Base-by-base conservation (phyloP, 1,140 invertebrate genomes). In the Paraescarpia echinospica region DNA sequence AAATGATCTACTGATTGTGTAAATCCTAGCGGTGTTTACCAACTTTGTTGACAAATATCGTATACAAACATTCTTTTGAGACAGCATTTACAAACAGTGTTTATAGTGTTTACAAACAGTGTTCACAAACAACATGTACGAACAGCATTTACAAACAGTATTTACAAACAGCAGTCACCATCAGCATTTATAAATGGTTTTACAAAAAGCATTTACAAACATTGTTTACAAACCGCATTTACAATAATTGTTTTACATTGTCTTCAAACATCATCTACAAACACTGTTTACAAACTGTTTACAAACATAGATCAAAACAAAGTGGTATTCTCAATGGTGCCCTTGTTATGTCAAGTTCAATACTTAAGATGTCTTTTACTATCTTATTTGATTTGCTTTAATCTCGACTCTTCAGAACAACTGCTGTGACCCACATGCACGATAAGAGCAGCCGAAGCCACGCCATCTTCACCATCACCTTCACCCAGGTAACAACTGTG, bases 371-470 rank as follows among this genome's bases (percentile, higher is more conserved):
- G 12, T 4, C 41, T 41, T 12, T 41, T 41, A 41, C 59, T 2
- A 77, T 77, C 59, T 77, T 77, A 31, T 77, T 77, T 31, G 27
- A 77, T 27, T 31, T 77, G 8, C 8, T 77, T 77, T 18, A 77
- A 77, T 77, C 59, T 77, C n/a, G 33, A 2, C n/a, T 90, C 90
- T 31, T 90, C 93, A 95, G 97, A 92, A 97, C 97, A 91, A 97
- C 97, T 92, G 97, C 97, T 4, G 96, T 97, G 9, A 97, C 97
- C 34, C 97, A 97, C 93, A 97, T 97, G 97, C 97, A 97, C 96
- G 97, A 97, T 91, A 97, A 97, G 31, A 97, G 97, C 92, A 96
- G 95, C 92, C 95, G 97, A 93, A 97, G 97, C 33, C 97, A 97
- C 95, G 97, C 97, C 34, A 97, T 97, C 93, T 97, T 97, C 92